These are phyloP conservation scores for Neodon shergylaensis DNA, from an alignment of 2,113 vertebrate species.

Conservation along the genomic window DNA sequence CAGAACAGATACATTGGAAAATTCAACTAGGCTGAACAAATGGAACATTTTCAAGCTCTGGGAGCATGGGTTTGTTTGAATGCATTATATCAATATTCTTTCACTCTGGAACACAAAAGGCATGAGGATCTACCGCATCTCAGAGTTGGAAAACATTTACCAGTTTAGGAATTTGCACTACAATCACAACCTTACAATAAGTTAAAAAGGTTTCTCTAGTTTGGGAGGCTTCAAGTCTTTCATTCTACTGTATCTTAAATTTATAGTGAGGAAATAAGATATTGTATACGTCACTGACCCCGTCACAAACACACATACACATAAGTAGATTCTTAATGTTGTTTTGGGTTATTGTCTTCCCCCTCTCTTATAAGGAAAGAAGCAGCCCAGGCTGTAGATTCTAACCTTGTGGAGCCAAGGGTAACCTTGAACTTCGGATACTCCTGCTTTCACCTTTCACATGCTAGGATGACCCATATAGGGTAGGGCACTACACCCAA, in stretches of 20 bases:
- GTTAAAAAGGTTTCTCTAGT: neutral
- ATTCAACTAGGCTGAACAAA: neutral
- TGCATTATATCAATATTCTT: neutral
- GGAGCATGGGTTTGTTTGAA: neutral
- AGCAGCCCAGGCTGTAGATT: neutral
- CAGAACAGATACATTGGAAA: neutral
- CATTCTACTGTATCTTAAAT: neutral
- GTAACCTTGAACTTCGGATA: neutral
- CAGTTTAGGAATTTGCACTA: neutral
- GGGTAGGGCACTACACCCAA: neutral
- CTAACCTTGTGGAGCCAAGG: neutral
- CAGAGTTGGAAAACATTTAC: neutral
- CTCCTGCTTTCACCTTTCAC: neutral
- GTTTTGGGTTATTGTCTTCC: neutral
- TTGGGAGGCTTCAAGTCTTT: neutral
- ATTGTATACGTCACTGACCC: fast-evolving
- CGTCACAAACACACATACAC: fast-evolving
- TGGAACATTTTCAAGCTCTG: neutral
- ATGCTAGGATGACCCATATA: neutral
- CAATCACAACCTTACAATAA: too few relatives aligned
- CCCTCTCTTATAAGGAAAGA: fast-evolving
- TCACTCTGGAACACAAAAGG: neutral
- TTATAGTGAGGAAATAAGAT: neutral
- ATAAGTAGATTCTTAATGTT: neutral
- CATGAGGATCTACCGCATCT: neutral